phyloP scores from a whole-genome alignment of 2,888 invertebrate genomes.

The Leptarthrus brevirostris region DNA sequence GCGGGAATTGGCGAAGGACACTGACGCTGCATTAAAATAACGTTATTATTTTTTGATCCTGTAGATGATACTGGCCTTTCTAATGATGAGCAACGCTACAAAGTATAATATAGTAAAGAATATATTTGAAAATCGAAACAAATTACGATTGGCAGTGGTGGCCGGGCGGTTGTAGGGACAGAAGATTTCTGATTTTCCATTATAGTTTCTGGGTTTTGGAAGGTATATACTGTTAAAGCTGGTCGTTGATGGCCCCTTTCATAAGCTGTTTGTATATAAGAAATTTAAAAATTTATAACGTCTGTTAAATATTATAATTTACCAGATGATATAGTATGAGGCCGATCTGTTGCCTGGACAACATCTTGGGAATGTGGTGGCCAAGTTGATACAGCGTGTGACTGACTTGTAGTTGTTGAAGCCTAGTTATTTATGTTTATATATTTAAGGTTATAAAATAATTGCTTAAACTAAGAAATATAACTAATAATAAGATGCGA shows the following conservation, averaged over 20 bases:
- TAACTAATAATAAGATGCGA: not conserved
- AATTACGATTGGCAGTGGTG: conserved; percentile 78
- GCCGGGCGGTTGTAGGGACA: conserved; percentile 70
- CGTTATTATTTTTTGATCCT: conserved; percentile 63
- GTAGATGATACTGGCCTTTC: conserved; percentile 80
- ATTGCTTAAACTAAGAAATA: not conserved
- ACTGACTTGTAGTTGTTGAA: conserved; percentile 67
- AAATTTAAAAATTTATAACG: conserved; percentile 3
- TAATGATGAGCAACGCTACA: conserved; percentile 84
- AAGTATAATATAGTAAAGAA: no score
- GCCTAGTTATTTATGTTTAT: conserved; percentile 65
- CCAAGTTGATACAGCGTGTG: conserved; percentile 67
- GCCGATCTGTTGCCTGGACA: conserved; percentile 81
- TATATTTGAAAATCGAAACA: not conserved
- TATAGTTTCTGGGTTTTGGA: conserved; percentile 79
- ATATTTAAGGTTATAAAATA: conserved; percentile 28
- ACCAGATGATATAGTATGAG: conserved; percentile 92
- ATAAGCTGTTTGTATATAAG: conserved; percentile 72
- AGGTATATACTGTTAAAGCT: conserved; percentile 87
- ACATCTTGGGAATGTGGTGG: conserved; percentile 68
- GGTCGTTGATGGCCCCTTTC: conserved; percentile 88
- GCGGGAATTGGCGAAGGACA: conserved; percentile 80
- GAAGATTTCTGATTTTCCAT: conserved; percentile 68
- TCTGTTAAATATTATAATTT: not conserved
- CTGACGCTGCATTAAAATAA: conserved; percentile 68